Percentiles rank a stretch among this genome's conserved stretches.
phyloP scores from a whole-genome alignment of 2,797 vertebrate genomes.

The Phrynocephalus guinanensis region DNA sequence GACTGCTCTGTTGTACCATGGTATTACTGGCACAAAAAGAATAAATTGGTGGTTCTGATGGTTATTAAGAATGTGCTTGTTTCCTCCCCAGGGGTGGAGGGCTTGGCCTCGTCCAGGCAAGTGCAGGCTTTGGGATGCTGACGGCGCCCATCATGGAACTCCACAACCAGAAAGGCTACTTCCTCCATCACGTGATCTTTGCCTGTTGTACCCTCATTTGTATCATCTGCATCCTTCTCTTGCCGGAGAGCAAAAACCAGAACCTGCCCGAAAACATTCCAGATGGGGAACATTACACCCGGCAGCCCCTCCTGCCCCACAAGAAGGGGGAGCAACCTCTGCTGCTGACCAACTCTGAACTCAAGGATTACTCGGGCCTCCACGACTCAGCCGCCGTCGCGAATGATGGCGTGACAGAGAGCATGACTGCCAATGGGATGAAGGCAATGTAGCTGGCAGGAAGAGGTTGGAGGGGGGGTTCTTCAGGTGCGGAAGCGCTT shows the following conservation, averaged over 20 bases:
- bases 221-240: constrained; percentile 97
- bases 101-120: constrained; percentile 92
- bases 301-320: constrained; percentile 88
- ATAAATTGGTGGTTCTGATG: too few species aligned
- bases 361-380: constrained; percentile 90
- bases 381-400: constrained; percentile 79
- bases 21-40: not conserved
- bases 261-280: constrained; percentile 91
- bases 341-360: constrained; percentile 86
- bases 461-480: not conserved
- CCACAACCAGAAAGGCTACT: constrained; percentile 98
- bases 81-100: constrained; percentile 85
- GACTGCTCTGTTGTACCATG: not conserved
- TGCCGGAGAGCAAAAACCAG: constrained; percentile 92
- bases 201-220: constrained; percentile 98
- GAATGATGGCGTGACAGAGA: constrained; percentile 82
- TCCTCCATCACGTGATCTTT: constrained; percentile 97
- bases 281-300: constrained; percentile 89
- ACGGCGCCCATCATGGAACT: constrained; percentile 97
- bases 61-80: not conserved
- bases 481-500: constrained; percentile 66
- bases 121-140: constrained; percentile 94
- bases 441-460: constrained; percentile 80
- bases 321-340: constrained; percentile 90
- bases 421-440: constrained; percentile 82